Evolutionary conservation across 2,113 vertebrate species (phyloP), one percentile per base, ranked within the genome.

Genomic region (Hippocampus mohnikei): DNA sequence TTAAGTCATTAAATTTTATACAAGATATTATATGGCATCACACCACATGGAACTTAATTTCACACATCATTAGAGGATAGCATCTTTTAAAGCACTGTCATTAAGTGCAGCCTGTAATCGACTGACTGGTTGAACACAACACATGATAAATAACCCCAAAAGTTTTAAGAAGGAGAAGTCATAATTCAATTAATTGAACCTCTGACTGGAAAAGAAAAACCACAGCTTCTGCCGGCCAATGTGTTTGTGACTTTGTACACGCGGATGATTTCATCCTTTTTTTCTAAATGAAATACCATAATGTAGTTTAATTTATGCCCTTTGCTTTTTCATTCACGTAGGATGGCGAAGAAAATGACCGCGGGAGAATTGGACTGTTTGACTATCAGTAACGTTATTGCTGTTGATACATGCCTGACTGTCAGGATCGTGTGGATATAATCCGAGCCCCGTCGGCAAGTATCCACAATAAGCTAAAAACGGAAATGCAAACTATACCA

Each of bases 391-490:
- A 75, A 67, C 81, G 73, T 73, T 81, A 71, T 82, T 75, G 69
- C 69, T 79, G 68, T 70, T 74, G 52, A 55, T 55, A 72, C 70
- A 74, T 83, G 80, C 67, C 69, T 76, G 64, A 82, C 83, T 85
- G 78, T 85, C 76, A 76, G 72, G 73, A 85, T 86, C 78, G 72
- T 75, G 73, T 79, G 84, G 84, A 71, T 86, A 80, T 86, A 90
- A 91, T 89, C 89, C 83, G 46, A 77, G 71, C 80, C 88, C 86
- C 56, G 79, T 86, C 33, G 83, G 87, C 87, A 86, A 83, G 83
- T 78, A 79, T 85, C 89, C 88, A 92, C 86, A 89, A 87, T 72
- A 53, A 72, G 72, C 66, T 81, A 44, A 80, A 80, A 69, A 73
- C 80, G 56, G 56, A 82, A 81, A 86, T 78, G 82, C 78, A 84